Conservation (phyloP, 2,888 invertebrate species). For the Diogma glabrata region DNA sequence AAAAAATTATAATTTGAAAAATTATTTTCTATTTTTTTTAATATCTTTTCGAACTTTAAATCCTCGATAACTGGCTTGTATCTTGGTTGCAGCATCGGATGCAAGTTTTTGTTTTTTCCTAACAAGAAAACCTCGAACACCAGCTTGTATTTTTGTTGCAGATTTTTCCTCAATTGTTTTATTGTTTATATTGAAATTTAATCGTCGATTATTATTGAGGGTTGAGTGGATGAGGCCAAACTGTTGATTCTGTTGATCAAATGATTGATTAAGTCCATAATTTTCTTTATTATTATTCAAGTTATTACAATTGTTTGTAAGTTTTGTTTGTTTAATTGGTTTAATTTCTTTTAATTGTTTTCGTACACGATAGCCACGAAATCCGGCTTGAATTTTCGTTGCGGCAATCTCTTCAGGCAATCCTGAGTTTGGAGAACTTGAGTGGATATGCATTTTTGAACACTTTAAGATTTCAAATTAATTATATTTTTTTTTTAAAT, state of each 20-base stretch:
- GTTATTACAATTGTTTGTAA: too few species aligned
- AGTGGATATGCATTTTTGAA: conserved; percentile 37
- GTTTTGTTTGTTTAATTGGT: not conserved
- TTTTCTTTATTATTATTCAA: conserved; percentile 5
- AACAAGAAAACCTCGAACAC: conserved; percentile 33
- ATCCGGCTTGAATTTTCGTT: conserved; percentile 44
- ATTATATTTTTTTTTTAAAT: too few species aligned
- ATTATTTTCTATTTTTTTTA: too few species aligned
- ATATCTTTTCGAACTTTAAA: conserved; percentile 36
- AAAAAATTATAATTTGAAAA: too few species aligned
- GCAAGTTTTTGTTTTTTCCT: conserved; percentile 33
- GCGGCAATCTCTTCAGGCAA: conserved; percentile 37
- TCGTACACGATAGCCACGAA: conserved; percentile 42
- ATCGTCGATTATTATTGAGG: too few species aligned
- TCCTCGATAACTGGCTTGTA: conserved; percentile 37
- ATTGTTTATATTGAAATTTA: too few species aligned
- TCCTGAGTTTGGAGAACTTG: conserved; percentile 33
- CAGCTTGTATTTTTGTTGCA: conserved; percentile 35
- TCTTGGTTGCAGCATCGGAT: conserved; percentile 35
- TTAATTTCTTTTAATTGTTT: conserved; percentile 32
- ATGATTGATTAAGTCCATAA: not conserved
- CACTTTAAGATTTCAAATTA: too few species aligned
- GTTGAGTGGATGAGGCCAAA: too few species aligned
- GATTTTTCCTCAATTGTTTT: conserved; percentile 30
- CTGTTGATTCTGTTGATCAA: too few species aligned